phyloP scores from a whole-genome alignment of 35 echinoderm and acorn worm species.

The Nesometra sesokonis region DNA sequence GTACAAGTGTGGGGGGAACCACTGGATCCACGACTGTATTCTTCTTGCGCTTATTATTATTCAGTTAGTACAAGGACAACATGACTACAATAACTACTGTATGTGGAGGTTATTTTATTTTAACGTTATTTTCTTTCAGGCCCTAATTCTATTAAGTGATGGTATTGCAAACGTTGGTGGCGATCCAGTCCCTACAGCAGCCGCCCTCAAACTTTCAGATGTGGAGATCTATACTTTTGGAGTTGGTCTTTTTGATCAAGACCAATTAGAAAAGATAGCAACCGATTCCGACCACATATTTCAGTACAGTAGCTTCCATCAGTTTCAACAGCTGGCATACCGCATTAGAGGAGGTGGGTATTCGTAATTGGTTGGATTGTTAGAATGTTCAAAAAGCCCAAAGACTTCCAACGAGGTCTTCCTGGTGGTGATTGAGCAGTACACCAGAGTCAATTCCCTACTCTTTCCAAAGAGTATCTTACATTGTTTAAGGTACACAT shows the following conservation, averaged over 20 bases:
- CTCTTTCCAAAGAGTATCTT: too few species aligned
- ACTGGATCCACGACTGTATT: too few species aligned
- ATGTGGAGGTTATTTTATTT: too few species aligned
- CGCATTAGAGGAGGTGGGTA: slow-evolving; percentile 29
- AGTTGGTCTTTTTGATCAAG: slow-evolving; percentile 8
- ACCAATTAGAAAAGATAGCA: slow-evolving; percentile 6
- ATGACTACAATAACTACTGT: too few species aligned
- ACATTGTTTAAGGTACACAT: too few species aligned
- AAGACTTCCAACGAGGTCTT: too few species aligned
- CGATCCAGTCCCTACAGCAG: background rate
- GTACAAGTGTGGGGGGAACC: too few species aligned
- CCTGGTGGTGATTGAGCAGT: too few species aligned
- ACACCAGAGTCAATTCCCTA: too few species aligned
- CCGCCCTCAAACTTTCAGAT: background rate
- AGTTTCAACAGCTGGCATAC: slow-evolving; percentile 15
- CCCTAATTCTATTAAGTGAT: slow-evolving; percentile 29
- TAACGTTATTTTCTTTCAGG: background rate
- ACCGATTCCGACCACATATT: background rate
- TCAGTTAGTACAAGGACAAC: too few species aligned
- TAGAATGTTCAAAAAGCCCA: too few species aligned
- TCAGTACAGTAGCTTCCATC: background rate
- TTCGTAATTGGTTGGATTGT: background rate
- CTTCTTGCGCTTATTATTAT: too few species aligned
- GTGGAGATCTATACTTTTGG: slow-evolving; percentile 28
- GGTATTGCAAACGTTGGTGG: slow-evolving; percentile 26